These are phyloP conservation scores for Zosterops pallidus DNA, from an alignment of 2,113 vertebrate species.

Conservation along the genomic window DNA sequence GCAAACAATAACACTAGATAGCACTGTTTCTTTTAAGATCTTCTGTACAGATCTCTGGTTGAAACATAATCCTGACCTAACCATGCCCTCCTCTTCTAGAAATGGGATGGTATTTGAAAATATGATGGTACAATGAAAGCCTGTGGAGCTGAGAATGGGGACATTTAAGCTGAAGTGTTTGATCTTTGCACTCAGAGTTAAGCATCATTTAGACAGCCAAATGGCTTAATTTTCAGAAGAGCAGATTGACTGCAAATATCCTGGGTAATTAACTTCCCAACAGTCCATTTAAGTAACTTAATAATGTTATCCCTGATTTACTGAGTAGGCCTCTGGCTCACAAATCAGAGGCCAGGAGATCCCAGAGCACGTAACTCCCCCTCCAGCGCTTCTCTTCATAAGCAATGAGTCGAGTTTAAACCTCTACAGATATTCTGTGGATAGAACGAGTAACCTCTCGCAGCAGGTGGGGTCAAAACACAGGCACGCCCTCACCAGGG, in stretches of 20 bases:
- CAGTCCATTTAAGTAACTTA: constrained; percentile 50
- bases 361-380: not conserved
- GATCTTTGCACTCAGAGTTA: constrained; percentile 44
- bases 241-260: not conserved
- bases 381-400: not conserved
- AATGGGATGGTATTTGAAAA: constrained; percentile 29
- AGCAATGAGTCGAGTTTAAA: constrained; percentile 24
- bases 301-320: constrained; percentile 45
- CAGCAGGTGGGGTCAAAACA: constrained; percentile 46
- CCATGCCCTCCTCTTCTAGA: not conserved
- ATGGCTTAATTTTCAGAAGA: constrained; percentile 45
- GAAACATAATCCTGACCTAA: constrained; percentile 50
- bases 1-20: not conserved
- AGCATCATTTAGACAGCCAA: constrained; percentile 45
- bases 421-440: constrained; percentile 21
- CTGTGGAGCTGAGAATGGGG: not conserved
- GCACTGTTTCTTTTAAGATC: constrained; percentile 10
- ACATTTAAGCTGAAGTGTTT: constrained; percentile 19
- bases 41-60: not conserved
- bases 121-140: not conserved
- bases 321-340: not conserved
- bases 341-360: constrained; percentile 40
- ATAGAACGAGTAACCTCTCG: not conserved
- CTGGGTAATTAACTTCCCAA: constrained; percentile 48
- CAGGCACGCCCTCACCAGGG: constrained; percentile 19